Evolutionary conservation across 2,113 vertebrate species (phyloP).

Genomic region (Cathartes aura): DNA sequence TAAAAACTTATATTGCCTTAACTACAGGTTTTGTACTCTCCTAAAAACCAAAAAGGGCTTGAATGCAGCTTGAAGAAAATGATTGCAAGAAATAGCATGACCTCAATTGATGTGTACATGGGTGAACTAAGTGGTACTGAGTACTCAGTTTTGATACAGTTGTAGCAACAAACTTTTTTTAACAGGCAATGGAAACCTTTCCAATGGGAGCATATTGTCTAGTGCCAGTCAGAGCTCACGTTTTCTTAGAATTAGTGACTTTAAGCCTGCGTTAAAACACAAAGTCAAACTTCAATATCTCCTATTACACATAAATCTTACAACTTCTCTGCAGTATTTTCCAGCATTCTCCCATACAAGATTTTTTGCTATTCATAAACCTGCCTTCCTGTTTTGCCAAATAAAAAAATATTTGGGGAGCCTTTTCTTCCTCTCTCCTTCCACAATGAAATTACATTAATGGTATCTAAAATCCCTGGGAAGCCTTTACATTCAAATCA

Average conservation of each 20-base stretch:
- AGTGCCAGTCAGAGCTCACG: not conserved
- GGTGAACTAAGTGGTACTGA: not conserved
- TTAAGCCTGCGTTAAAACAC: not conserved
- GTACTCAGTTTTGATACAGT: not conserved
- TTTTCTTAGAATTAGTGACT: not conserved
- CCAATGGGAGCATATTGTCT: not conserved
- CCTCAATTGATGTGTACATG: not conserved
- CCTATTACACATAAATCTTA: not conserved
- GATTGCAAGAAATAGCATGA: not conserved
- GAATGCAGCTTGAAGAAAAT: not conserved
- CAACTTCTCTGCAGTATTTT: not conserved
- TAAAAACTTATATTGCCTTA: not conserved
- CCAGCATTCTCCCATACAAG: not conserved
- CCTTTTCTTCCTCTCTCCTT: not conserved
- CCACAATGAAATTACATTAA: not conserved
- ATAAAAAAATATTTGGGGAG: not conserved
- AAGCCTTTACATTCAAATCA: not conserved
- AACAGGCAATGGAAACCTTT: not conserved
- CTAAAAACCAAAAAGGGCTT: not conserved
- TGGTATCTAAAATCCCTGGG: not conserved
- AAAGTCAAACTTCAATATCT: not conserved
- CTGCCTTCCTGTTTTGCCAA: not conserved
- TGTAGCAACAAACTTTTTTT: not conserved
- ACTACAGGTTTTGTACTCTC: not conserved
- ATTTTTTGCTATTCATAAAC: not conserved